These are phyloP conservation scores for Marisa cornuarietis DNA, from an alignment of 1,140 invertebrate genomes.

Conservation along the genomic window DNA sequence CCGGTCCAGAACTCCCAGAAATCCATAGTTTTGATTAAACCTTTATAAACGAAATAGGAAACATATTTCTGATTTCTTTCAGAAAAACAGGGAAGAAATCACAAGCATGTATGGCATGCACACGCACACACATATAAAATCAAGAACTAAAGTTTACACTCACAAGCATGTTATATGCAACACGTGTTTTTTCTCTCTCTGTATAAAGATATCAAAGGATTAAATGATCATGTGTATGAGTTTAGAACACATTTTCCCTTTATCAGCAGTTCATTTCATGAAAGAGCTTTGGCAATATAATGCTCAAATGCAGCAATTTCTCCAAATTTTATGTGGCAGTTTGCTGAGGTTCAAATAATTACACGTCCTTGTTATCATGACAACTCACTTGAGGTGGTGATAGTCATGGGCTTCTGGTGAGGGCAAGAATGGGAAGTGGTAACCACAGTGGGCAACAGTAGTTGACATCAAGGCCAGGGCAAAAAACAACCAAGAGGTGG, in stretches of 20 bases:
- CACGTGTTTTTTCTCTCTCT: too few species aligned
- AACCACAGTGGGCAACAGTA: conserved; percentile 86
- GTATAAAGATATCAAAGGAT: too few species aligned
- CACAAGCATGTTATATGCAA: too few species aligned
- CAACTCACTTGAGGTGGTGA: conserved; percentile 82
- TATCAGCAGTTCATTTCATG: not conserved
- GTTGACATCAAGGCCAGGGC: conserved; percentile 81
- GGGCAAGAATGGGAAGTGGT: conserved; percentile 88
- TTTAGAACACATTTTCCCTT: not conserved
- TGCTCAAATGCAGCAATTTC: not conserved
- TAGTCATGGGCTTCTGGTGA: conserved; percentile 92
- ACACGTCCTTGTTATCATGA: not conserved
- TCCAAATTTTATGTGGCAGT: not conserved
- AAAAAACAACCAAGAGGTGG: conserved; percentile 86
- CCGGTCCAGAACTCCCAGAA: conserved; percentile 84
- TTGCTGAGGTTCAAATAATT: not conserved
- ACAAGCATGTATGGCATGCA: not conserved
- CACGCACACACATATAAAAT: not conserved
- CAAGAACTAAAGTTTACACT: too few species aligned
- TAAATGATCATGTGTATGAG: too few species aligned
- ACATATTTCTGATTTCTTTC: too few species aligned
- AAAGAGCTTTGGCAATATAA: not conserved
- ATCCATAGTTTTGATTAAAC: conserved; percentile 79
- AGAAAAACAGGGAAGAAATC: not conserved
- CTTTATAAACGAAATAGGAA: conserved; percentile 34